A percentile compares a stretch with the other conserved stretches of the same genome.
Evolutionary conservation across 2,113 vertebrate genomes (phyloP).

Genomic region (Nettapus auritus): DNA sequence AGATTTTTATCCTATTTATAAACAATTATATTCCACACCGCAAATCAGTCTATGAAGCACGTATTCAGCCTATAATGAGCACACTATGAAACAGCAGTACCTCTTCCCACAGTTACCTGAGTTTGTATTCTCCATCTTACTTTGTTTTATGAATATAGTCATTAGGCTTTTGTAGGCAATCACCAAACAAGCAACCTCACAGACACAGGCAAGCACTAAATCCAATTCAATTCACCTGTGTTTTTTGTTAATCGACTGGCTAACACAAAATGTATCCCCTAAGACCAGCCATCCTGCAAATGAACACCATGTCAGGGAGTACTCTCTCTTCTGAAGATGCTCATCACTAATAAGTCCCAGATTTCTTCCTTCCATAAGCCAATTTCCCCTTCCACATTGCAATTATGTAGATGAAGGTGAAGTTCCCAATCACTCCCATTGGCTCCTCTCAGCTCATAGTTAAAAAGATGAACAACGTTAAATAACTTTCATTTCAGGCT

Average conservation of each 20-base stretch:
- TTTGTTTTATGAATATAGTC: background rate
- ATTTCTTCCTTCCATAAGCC: background rate
- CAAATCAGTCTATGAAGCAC: background rate
- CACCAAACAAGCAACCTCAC: background rate
- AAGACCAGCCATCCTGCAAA: background rate
- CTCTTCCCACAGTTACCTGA: background rate
- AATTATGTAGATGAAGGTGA: constrained; percentile 40
- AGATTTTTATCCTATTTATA: accelerated
- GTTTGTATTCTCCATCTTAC: background rate
- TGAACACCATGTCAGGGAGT: background rate
- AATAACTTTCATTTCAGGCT: background rate
- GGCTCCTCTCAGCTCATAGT: background rate
- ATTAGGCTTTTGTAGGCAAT: background rate
- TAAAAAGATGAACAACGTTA: background rate
- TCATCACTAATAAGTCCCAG: background rate
- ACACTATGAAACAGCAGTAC: background rate
- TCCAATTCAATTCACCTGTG: background rate
- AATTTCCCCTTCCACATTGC: background rate
- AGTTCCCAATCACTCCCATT: background rate
- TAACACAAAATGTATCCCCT: background rate
- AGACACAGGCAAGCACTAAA: background rate
- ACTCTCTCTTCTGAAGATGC: background rate
- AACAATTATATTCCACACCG: background rate
- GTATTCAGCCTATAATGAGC: background rate
- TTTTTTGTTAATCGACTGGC: background rate